Evolutionary conservation across 1,140 invertebrate genomes (phyloP), one percentile per base, ranked within the genome.

Genomic region (Agrilus planipennis): DNA sequence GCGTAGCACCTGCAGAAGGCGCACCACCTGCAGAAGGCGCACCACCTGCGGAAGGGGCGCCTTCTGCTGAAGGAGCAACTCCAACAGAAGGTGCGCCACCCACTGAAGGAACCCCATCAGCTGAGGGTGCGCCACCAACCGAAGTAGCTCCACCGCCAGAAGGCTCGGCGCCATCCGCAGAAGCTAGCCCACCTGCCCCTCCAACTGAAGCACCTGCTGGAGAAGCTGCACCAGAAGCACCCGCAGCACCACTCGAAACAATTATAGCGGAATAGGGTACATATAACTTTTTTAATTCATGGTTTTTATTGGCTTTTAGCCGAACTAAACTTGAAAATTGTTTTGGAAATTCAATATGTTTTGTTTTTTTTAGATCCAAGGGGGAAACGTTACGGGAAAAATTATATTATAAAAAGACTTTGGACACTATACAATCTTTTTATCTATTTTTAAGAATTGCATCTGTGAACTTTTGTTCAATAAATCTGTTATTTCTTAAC

Each of bases 71-170:
- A 37, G 22, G 14, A 30, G 30, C 39, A 29, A 28, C 34, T 12
- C 39, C 29, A 45, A 30, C 39, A 27, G 46, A 42, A 21, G 41
- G 41, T 25, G 37, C 40, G 31, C 23, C 39, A 32, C 52, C 58
- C 34, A 60, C 55, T 7, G 34, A 38, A 17, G 36, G 52, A 15
- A 58, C 44, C 17, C 22, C 42, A 29, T 29, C 34, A 29, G 42
- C 32, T 4, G 34, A 31, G 32, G 22, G 14, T 22, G 43, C 36
- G 32, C 42, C 46, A 28, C 20, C 42, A 28, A 30, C 39, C 30
- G 46, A 42, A 21, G 41, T 42, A 29, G 37, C 40, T 30, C 23
- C 39, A 19, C 11, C 23, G 14, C 14, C 41, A 27, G 38, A 44
- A 34, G 20, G 42, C 4, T 12, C 44, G 15, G 21, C 10, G n/a